Evolutionary conservation across 2,113 vertebrate genomes (phyloP).

Genomic region (Indri indri): DNA sequence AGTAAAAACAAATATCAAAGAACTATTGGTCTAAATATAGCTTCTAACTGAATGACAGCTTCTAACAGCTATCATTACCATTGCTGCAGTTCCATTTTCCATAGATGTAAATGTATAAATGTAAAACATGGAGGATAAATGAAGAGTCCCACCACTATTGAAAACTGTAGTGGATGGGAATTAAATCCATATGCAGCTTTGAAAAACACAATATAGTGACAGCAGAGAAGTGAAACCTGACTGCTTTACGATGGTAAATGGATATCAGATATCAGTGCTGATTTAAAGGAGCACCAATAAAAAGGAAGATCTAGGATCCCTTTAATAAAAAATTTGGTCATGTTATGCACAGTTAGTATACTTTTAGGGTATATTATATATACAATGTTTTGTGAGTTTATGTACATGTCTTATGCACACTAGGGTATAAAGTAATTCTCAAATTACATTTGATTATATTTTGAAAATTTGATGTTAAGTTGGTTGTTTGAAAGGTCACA

Average conservation of each 20-base stretch:
- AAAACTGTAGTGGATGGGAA: too few species aligned
- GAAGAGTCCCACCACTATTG: constrained; percentile 69
- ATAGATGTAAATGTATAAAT: constrained; percentile 78
- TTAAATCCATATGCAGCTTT: too few species aligned
- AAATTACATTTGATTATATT: not conserved
- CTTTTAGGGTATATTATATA: not conserved
- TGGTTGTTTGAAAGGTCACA: constrained; percentile 35
- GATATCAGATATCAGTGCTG: not conserved
- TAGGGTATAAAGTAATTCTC: not conserved
- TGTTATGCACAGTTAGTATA: not conserved
- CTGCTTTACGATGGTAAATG: too few species aligned
- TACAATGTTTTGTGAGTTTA: not conserved
- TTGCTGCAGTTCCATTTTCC: constrained; percentile 78
- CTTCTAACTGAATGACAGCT: not conserved
- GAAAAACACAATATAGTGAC: too few species aligned
- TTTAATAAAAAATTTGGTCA: not conserved
- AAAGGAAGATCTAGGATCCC: not conserved
- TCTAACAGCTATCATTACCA: constrained; percentile 75
- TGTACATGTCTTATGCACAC: not conserved
- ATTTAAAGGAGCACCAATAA: not conserved
- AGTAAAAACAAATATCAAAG: not conserved
- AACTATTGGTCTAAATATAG: not conserved
- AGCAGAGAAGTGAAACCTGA: too few species aligned
- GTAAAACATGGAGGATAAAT: constrained; percentile 76
- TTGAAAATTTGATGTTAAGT: not conserved